Evolutionary conservation across 2,113 vertebrate species (phyloP).

Genomic region (Verasper variegatus): DNA sequence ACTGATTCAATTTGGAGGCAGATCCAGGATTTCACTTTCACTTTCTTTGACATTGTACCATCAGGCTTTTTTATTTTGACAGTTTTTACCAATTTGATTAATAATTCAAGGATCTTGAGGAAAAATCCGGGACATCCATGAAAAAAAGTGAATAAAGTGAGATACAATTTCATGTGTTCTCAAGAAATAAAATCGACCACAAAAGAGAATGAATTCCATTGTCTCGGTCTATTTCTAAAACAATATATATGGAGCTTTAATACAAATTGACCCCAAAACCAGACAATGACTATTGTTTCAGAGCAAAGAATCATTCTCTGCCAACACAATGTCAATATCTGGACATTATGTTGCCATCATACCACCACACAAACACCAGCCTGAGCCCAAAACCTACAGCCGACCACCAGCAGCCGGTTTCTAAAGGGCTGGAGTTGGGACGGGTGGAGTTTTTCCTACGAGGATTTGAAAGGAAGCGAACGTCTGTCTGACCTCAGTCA

Average conservation of each 20-base stretch:
- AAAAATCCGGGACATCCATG: no score
- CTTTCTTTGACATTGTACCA: no score
- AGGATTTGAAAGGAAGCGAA: slow-evolving; percentile 20
- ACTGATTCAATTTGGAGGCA: no score
- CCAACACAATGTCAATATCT: slow-evolving; percentile 17
- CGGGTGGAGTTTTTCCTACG: slow-evolving; percentile 55
- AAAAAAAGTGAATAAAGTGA: no score
- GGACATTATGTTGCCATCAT: not conserved
- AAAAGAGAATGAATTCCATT: not conserved
- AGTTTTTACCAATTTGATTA: no score
- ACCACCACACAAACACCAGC: slow-evolving; percentile 12
- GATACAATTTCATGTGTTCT: no score
- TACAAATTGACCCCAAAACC: not conserved
- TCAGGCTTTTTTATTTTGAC: no score
- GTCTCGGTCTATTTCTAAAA: not conserved
- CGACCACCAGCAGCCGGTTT: slow-evolving; percentile 29
- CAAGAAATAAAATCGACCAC: not conserved
- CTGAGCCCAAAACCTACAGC: not conserved
- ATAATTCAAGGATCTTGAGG: no score
- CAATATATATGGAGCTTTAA: not conserved
- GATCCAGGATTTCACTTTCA: no score
- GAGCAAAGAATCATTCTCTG: not conserved
- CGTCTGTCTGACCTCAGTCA: slow-evolving; percentile 49
- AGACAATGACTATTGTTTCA: slow-evolving; percentile 16
- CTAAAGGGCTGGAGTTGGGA: slow-evolving; percentile 18